phyloP scores from a whole-genome alignment of 2,113 vertebrate species.

The crab-eating macaque (Macaca fascicularis) region T2T-MFA8v1.1 NC_088386.1:49812001-49812500 shows the following conservation, averaged over 20 bases:
- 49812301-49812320: not conserved
- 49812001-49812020: not conserved
- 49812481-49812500: not conserved
- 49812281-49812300: not conserved
- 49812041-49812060: not conserved
- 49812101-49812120: not conserved
- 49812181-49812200: not conserved
- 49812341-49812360: conserved; percentile 33
- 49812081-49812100: conserved; percentile 9
- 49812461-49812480: not conserved
- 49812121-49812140: not conserved
- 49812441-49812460: not conserved
- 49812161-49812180: not conserved
- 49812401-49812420: not conserved
- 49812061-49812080: not conserved
- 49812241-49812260: conserved; percentile 47
- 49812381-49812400: not conserved
- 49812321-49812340: not conserved
- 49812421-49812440: not conserved
- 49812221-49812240: conserved; percentile 1
- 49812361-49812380: not conserved
- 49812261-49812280: conserved; percentile 28
- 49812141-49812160: not conserved
- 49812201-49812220: not conserved
- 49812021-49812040: not conserved